These are phyloP conservation scores for Mastomys coucha DNA, from an alignment of 2,113 vertebrate species.

Conservation along the genomic window DNA sequence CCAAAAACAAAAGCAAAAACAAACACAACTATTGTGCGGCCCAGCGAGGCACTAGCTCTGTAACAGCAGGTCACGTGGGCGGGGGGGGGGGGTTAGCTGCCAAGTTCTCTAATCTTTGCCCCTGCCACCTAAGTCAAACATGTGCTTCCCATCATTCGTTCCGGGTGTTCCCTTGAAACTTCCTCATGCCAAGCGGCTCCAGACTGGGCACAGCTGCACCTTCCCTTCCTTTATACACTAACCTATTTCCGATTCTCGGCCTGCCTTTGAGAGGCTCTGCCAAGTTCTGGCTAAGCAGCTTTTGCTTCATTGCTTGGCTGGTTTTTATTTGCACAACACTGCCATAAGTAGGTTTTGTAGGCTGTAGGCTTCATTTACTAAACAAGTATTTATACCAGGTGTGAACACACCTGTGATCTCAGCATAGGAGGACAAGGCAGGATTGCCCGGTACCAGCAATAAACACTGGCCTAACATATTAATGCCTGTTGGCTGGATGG, in stretches of 20 bases:
- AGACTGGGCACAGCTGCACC: background rate
- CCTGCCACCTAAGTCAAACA: background rate
- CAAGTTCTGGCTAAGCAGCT: background rate
- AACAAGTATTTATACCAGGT: background rate
- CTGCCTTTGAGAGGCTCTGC: background rate
- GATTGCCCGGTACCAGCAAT: background rate
- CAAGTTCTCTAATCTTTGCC: background rate
- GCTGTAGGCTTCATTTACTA: background rate
- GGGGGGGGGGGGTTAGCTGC: background rate
- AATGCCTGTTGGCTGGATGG: background rate
- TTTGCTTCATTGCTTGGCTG: conserved; percentile 29
- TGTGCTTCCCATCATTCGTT: background rate
- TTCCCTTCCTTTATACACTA: background rate
- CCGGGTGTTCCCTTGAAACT: background rate
- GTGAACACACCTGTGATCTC: background rate
- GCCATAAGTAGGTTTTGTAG: background rate
- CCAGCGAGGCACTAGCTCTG: background rate
- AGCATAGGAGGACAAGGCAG: background rate
- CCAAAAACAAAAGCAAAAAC: too few relatives aligned
- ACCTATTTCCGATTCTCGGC: background rate
- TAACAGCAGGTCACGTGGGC: background rate
- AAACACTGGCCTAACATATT: background rate
- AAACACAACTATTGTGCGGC: too few relatives aligned
- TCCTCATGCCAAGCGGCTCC: background rate
- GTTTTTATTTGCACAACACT: background rate